Evolutionary conservation across 2,888 invertebrate species (phyloP), one percentile per base, ranked within the genome.

Genomic region (Punctoribates punctum): DNA sequence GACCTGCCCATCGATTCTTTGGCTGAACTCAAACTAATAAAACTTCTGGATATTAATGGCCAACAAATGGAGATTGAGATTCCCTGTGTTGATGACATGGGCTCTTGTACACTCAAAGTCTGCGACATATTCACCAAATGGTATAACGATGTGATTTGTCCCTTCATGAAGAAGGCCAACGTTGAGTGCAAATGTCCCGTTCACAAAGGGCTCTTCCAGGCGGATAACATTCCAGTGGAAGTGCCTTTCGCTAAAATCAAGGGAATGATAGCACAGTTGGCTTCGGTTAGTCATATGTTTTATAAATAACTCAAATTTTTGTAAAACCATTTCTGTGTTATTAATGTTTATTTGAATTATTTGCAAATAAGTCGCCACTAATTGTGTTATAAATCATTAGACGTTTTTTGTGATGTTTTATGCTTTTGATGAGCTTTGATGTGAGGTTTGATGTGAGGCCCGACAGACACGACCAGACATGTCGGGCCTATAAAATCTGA

Each of bases 91-190:
- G 67, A 70, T 15, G 74, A 60, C 54, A 51, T 75, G 38, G 77
- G 77, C 27, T 75, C 74, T 1, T 77, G 77, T 29, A 65, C 8
- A 29, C 6, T 73, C 11, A 54, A 29, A 23, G 29, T 76, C 0
- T 76, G 76, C 25, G 76, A 76, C 29, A 1, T 73, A 6, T 76
- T 76, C 20, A 13, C 34, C 25, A 65, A 54, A 25, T 76, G 76
- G 76, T 76, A 73, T n/a, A 76, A 76, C 57, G 73, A 73, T 73
- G 54, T 76, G 5, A 34, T 76, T 8, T 76, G 76, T 73, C 76
- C 76, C 11, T 76, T 76, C 38, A 38, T 76, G 23, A 48, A 73
- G 34, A 29, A 20, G 6, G 11, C 13, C 5, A 1, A 29, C 42
- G 51, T 54, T 1, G 15, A 25, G 5, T 76, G 76, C 42, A 13